phyloP scores from a whole-genome alignment of 2,113 vertebrate genomes.

The Mustela nigripes region DNA sequence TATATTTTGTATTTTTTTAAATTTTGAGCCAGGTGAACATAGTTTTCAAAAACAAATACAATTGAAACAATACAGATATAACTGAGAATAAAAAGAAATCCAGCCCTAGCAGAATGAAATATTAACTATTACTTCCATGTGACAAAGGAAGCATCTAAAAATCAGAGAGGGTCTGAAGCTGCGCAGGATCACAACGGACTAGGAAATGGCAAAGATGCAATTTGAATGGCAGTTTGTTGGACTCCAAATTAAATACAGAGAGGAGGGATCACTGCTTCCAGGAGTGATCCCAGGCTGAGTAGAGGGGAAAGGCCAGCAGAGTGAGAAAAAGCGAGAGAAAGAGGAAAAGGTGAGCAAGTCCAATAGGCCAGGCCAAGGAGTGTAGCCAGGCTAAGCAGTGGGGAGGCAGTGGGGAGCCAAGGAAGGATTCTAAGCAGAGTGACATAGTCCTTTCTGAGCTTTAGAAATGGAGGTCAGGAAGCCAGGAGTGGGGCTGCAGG shows the following conservation, averaged over 20 bases:
- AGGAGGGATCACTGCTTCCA: neutral
- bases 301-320: neutral
- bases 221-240: neutral
- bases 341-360: neutral
- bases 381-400: neutral
- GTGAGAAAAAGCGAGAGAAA: neutral
- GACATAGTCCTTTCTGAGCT: neutral
- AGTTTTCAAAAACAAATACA: slow-evolving; percentile 23
- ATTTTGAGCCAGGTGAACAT: neutral
- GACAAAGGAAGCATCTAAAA: neutral
- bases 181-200: neutral
- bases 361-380: neutral
- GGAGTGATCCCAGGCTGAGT: neutral
- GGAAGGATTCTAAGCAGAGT: neutral
- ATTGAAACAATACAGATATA: neutral
- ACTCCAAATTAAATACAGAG: neutral
- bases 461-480: neutral
- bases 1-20: neutral
- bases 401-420: neutral
- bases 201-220: neutral
- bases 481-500: neutral
- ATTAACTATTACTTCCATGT: neutral
- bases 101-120: neutral
- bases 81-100: neutral
- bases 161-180: neutral